These are phyloP conservation scores for Neosilurus hyrtlii DNA, from an alignment of 2,797 vertebrate species.

Conservation along the genomic window DNA sequence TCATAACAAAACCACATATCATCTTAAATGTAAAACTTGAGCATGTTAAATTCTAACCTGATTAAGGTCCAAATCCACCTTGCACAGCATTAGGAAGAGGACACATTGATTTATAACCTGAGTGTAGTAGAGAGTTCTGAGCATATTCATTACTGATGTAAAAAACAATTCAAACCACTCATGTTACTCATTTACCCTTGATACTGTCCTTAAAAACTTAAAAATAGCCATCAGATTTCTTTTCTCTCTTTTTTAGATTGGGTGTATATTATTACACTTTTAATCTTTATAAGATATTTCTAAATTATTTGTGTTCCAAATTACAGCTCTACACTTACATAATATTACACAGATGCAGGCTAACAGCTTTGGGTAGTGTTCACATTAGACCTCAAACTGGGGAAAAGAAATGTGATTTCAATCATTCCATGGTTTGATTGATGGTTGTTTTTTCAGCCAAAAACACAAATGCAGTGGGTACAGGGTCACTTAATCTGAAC, in stretches of 20 bases:
- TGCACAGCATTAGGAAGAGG: background rate
- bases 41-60: background rate
- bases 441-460: background rate
- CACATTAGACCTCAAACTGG: background rate
- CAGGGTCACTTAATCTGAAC: background rate
- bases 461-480: background rate
- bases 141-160: conserved; percentile 6
- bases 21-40: background rate
- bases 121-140: background rate
- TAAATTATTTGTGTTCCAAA: background rate
- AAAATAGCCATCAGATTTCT: conserved; percentile 7
- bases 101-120: background rate
- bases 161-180: background rate
- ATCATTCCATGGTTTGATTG: background rate
- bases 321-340: background rate
- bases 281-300: background rate
- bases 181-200: background rate
- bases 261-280: background rate
- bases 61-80: background rate
- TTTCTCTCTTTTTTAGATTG: background rate
- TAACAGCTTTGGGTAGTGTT: background rate
- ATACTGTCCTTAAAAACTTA: background rate
- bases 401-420: background rate
- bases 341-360: background rate
- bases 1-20: background rate